Evolutionary conservation across 2,888 invertebrate genomes (phyloP), one percentile per base, ranked within the genome.

Genomic region (Alloscopus bannaensis): DNA sequence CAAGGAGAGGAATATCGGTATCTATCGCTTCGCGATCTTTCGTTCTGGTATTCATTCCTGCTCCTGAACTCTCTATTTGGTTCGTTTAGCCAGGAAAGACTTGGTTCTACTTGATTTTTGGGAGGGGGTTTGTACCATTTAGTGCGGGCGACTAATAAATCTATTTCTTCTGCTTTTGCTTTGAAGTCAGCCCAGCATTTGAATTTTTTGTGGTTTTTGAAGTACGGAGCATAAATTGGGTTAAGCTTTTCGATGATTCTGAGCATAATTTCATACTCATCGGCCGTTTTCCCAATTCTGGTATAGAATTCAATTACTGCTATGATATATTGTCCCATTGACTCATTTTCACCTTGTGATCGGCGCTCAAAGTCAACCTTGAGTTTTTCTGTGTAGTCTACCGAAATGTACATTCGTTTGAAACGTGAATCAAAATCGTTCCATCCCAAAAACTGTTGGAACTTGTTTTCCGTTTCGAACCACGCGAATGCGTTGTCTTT

Each of bases 171-270:
- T 1, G 68, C 55, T 36, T 52, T 3, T 47, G n/a, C 13, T 28
- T 47, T 47, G 11, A 65, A 47, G 3, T 45, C 47, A 1, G 2
- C 26, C 26, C 45, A 6, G 0, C 8, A 1, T 3, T 1, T 1
- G 20, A 36, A 52, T 8, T 18, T 13, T 1, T 1, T 2, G 3
- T 18, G 20, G 13, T 52, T 22, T 11, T n/a, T 2, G 22, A 47
- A 28, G 20, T 70, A 70, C 18, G 57, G 20, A 1, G 31, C 16
- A 26, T 70, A 72, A 0, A 18, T 20, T 16, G 72, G 72, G 20
- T 72, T 20, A 16, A 62, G 28, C 1, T 28, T 22, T 3, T 1
- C 18, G 2, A 62, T n/a, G 3, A 72, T 40, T 28, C 52, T 31
- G 2, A 16, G 36, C 1, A 72, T 28, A 1, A 72, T 18, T 24